Percentiles rank a stretch among this genome's conserved stretches.
These are phyloP conservation scores for Falco cherrug DNA, from an alignment of 2,797 vertebrate species.

Conservation along the genomic window DNA sequence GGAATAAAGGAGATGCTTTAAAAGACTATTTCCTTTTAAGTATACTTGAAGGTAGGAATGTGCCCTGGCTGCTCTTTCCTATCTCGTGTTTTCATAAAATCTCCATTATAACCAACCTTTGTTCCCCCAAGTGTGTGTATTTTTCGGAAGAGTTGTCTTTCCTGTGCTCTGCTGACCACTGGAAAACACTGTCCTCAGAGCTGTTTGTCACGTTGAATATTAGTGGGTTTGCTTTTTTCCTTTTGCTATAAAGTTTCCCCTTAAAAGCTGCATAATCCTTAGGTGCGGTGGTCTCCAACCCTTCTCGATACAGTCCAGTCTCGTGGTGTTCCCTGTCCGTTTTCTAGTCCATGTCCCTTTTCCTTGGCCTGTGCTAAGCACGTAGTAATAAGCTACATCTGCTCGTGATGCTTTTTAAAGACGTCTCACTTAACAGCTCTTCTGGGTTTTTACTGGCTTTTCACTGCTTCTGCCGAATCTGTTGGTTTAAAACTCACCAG, in stretches of 20 bases:
- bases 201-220: not conserved
- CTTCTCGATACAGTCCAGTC: not conserved
- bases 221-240: not conserved
- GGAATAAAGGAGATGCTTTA: not conserved
- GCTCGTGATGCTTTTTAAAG: not conserved
- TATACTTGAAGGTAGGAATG: constrained; percentile 21
- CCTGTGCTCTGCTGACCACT: not conserved
- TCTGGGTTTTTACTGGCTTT: not conserved
- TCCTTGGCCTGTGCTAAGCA: not conserved
- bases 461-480: not conserved
- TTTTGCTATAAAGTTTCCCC: not conserved
- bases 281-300: not conserved
- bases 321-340: not conserved
- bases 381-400: not conserved
- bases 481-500: not conserved
- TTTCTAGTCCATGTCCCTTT: not conserved
- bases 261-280: not conserved
- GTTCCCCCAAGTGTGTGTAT: not conserved
- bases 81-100: constrained; percentile 51
- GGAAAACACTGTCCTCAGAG: not conserved
- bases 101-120: constrained; percentile 62
- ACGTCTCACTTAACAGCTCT: not conserved
- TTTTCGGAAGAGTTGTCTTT: constrained; percentile 48
- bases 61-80: constrained; percentile 62
- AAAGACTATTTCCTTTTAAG: constrained; percentile 1